These are phyloP conservation scores for Gallinago media DNA, from an alignment of 2,113 vertebrate genomes.

Conservation along the genomic window DNA sequence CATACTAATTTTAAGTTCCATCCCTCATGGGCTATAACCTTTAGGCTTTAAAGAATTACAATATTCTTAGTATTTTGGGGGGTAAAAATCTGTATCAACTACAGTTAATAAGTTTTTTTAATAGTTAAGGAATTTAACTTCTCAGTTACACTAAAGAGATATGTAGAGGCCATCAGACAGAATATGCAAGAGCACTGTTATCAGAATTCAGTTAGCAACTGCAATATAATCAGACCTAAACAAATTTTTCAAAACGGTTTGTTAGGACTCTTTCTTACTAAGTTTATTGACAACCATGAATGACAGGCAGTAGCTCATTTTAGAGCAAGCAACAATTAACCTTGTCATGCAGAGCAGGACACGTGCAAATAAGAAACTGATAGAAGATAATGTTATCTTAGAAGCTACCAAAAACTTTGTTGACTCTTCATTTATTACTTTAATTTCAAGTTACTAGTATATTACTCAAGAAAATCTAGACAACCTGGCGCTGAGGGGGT, in stretches of 20 bases:
- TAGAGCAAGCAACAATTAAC: not conserved
- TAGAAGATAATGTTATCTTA: not conserved
- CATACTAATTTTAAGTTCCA: not conserved
- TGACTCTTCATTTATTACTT: not conserved
- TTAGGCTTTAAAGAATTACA: not conserved
- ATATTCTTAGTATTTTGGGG: not conserved
- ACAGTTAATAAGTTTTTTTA: not conserved
- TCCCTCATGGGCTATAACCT: not conserved
- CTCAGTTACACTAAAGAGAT: not conserved
- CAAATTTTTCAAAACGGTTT: not conserved
- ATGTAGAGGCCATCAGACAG: not conserved
- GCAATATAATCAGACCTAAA: not conserved
- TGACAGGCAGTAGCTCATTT: not conserved
- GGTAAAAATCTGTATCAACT: not conserved
- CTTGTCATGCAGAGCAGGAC: not conserved
- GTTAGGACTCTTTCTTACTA: not conserved
- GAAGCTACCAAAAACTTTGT: not conserved
- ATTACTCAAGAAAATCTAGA: not conserved
- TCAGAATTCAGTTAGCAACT: not conserved
- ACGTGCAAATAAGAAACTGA: not conserved
- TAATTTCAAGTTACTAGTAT: not conserved
- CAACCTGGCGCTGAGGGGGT: conserved; percentile 95
- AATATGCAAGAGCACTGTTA: not conserved
- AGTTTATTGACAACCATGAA: not conserved
- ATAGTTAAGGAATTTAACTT: not conserved